Evolutionary conservation across 2,888 invertebrate genomes (phyloP).

Genomic region (Tetropium fuscum): DNA sequence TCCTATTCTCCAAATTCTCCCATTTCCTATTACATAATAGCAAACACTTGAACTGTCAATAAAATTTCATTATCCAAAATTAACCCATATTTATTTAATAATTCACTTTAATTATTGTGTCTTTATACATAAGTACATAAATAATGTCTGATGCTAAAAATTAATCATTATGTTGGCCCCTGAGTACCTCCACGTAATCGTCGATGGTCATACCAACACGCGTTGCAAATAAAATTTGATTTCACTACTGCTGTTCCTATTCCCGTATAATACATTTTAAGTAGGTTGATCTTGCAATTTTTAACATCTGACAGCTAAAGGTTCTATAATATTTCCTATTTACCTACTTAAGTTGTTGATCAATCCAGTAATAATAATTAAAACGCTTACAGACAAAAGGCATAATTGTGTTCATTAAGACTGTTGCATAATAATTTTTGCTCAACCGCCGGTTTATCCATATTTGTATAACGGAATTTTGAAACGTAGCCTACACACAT

Average conservation of each 20-base stretch:
- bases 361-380: background rate
- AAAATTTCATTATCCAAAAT: too few species aligned
- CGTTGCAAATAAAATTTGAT: background rate
- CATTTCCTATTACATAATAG: too few species aligned
- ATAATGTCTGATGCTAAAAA: too few species aligned
- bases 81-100: too few species aligned
- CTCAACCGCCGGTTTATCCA: slow-evolving; percentile 30
- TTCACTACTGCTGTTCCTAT: background rate
- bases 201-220: background rate
- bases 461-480: slow-evolving; percentile 43
- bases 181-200: too few species aligned
- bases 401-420: background rate
- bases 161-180: too few species aligned
- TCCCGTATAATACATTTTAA: background rate
- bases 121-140: too few species aligned
- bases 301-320: too few species aligned
- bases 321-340: background rate
- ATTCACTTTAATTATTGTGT: too few species aligned
- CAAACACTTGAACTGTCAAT: too few species aligned
- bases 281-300: too few species aligned
- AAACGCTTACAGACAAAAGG: background rate
- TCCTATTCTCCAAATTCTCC: too few species aligned
- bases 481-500: slow-evolving; percentile 39
- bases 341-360: background rate
- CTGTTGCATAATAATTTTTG: slow-evolving; percentile 32